Evolutionary conservation across 2,113 vertebrate genomes (phyloP).

Genomic region (Nyctibius bracteatus): DNA sequence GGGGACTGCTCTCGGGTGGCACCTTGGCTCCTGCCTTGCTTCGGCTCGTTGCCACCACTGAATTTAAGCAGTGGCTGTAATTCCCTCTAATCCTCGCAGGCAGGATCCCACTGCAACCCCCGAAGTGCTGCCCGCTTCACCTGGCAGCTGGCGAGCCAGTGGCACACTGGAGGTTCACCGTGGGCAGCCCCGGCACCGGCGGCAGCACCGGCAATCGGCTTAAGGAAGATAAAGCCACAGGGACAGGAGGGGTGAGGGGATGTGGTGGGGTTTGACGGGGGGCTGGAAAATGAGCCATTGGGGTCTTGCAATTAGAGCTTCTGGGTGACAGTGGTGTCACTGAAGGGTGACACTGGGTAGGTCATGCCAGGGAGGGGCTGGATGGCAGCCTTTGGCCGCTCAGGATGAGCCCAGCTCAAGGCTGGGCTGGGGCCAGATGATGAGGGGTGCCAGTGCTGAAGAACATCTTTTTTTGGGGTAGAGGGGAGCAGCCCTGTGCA

Average conservation of each 20-base stretch:
- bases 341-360: background rate
- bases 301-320: background rate
- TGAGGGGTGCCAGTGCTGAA: background rate
- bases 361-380: background rate
- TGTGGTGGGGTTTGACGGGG: background rate
- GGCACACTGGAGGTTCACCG: background rate
- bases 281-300: accelerated
- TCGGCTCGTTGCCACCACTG: accelerated
- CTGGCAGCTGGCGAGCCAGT: background rate
- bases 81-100: background rate
- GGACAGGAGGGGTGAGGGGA: background rate
- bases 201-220: background rate
- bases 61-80: background rate
- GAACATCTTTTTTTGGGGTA: accelerated
- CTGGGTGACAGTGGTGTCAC: background rate
- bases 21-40: background rate
- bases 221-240: background rate
- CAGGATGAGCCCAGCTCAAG: background rate
- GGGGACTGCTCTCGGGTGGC: background rate
- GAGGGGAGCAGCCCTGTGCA: background rate
- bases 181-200: background rate
- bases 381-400: background rate
- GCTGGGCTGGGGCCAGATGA: background rate
- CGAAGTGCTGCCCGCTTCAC: background rate
- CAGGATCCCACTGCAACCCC: background rate